phyloP scores from a whole-genome alignment of 2,113 vertebrate species.

The Cyanocitta stelleri region DNA sequence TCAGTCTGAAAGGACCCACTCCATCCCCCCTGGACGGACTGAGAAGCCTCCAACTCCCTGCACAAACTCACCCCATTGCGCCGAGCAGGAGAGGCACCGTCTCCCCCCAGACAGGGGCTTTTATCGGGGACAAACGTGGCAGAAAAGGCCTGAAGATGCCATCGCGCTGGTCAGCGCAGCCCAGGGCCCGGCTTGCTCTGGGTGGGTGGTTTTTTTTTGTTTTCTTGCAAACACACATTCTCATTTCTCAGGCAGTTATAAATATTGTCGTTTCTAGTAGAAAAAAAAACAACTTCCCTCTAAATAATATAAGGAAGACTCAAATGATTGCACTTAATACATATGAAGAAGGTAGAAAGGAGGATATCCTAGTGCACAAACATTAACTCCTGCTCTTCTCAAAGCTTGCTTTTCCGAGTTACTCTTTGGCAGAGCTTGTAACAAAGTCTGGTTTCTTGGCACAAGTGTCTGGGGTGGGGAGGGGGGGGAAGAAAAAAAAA shows the following conservation, averaged over 20 bases:
- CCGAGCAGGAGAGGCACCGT: neutral
- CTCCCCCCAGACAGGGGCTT: neutral
- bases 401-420: constrained; percentile 62
- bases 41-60: rapidly evolving
- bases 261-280: constrained; percentile 75
- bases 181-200: constrained; percentile 4
- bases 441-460: constrained; percentile 68
- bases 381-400: constrained; percentile 66
- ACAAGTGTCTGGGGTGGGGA: constrained; percentile 1
- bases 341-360: constrained; percentile 76
- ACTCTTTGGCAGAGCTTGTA: constrained; percentile 82
- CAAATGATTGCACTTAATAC: constrained; percentile 84
- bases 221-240: constrained; percentile 60
- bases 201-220: constrained; percentile 4
- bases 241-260: constrained; percentile 76
- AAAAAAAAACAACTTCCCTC: constrained; percentile 63
- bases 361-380: constrained; percentile 78
- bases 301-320: constrained; percentile 77
- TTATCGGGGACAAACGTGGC: neutral
- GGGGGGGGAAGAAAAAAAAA: neutral
- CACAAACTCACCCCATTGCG: neutral
- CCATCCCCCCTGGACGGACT: rapidly evolving
- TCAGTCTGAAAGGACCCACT: neutral
- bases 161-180: neutral
- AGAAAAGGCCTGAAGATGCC: constrained; percentile 30